A percentile compares a stretch with the other conserved stretches of the same genome.
Conservation (phyloP, 2,797 vertebrate genomes). For the Scyliorhinus canicula region DNA sequence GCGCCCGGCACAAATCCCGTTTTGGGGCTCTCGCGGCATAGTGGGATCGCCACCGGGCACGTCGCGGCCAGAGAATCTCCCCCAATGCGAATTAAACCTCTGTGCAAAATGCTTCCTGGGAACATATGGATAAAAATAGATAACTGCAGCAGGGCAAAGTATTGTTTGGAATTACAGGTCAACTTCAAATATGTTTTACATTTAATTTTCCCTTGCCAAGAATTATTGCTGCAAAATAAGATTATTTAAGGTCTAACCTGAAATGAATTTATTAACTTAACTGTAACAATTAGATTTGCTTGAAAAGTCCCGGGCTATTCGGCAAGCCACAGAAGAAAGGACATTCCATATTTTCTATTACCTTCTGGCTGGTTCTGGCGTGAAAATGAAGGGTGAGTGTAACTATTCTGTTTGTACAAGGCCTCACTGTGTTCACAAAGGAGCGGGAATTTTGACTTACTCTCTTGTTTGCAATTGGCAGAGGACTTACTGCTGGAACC, state of each 20-base stretch:
- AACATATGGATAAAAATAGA: background rate
- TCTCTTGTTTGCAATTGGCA: slow-evolving; percentile 49
- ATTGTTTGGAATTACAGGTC: background rate
- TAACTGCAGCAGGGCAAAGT: background rate
- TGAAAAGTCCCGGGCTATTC: slow-evolving; percentile 91
- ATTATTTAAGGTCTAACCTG: background rate
- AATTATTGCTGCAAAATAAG: background rate
- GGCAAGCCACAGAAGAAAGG: slow-evolving; percentile 86
- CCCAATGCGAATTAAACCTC: background rate
- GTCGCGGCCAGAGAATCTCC: too few relatives aligned
- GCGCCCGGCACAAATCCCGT: too few relatives aligned
- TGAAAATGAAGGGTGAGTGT: slow-evolving; percentile 65
- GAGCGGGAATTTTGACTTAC: background rate
- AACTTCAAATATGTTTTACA: background rate
- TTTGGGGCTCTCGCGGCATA: too few relatives aligned
- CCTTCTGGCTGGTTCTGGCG: slow-evolving; percentile 79
- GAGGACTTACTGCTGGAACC: slow-evolving; percentile 83
- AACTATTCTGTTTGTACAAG: background rate
- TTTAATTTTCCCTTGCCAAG: background rate
- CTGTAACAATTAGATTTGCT: slow-evolving; percentile 74
- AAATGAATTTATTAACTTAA: background rate
- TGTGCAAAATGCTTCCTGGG: background rate
- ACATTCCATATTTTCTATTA: slow-evolving; percentile 97
- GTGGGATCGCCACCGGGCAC: too few relatives aligned
- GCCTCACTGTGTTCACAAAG: background rate